These are phyloP conservation scores for Drosophila sucinea DNA, from an alignment of 1,140 invertebrate species.

Conservation along the genomic window DNA sequence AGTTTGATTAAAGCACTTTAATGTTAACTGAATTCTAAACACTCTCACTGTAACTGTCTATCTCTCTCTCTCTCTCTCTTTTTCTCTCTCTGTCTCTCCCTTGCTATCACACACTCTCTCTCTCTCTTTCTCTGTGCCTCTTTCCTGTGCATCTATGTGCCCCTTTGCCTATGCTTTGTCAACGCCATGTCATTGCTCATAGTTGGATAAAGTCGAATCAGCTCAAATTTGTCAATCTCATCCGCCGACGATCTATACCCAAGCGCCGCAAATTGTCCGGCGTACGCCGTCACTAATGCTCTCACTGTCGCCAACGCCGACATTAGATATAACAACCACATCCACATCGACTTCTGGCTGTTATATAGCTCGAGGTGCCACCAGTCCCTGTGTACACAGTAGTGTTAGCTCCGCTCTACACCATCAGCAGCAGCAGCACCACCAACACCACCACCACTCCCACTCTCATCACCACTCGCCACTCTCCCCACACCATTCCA, in stretches of 20 bases:
- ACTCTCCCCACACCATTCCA: background rate
- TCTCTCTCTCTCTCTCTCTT: slow-evolving; percentile 27
- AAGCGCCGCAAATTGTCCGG: slow-evolving; percentile 59
- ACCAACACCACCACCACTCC: slow-evolving; percentile 16
- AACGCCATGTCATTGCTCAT: background rate
- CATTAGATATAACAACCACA: slow-evolving; percentile 37
- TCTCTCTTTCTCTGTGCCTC: slow-evolving; percentile 8
- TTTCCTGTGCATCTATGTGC: background rate
- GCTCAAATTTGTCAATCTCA: slow-evolving; percentile 20
- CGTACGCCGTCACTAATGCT: slow-evolving; percentile 58
- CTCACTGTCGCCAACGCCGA: slow-evolving; percentile 49
- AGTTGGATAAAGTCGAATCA: slow-evolving; percentile 39
- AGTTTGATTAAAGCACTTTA: slow-evolving; percentile 21
- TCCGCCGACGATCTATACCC: slow-evolving; percentile 65
- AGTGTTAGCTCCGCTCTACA: slow-evolving; percentile 41
- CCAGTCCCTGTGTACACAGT: slow-evolving; percentile 33
- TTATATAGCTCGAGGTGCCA: slow-evolving; percentile 33
- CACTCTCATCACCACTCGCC: slow-evolving; percentile 26
- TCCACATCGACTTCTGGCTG: slow-evolving; percentile 41
- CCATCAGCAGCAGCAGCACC: slow-evolving; percentile 40
- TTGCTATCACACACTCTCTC: slow-evolving; percentile 26
- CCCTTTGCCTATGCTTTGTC: background rate
- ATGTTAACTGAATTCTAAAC: slow-evolving; percentile 3
- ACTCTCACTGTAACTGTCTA: slow-evolving; percentile 15
- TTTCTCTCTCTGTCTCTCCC: slow-evolving; percentile 6